Evolutionary conservation across 37 sponge, comb jelly and placozoan genomes (phyloP), one percentile per base, ranked within the genome.

Genomic region (Beroe ovata): DNA sequence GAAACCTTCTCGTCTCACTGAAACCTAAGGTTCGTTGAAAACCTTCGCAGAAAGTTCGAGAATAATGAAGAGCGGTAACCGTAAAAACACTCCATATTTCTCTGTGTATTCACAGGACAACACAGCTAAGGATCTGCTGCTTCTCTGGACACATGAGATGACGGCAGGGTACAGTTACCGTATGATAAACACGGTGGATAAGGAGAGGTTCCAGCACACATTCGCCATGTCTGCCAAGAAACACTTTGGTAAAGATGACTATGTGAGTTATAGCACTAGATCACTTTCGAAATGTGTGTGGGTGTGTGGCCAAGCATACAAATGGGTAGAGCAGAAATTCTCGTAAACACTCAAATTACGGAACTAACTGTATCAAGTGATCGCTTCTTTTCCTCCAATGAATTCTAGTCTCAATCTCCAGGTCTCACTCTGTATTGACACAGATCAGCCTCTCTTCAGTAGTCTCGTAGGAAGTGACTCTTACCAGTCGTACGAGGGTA

Each of bases 141-240:
- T 66, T 42, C 39, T 64, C 20, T 95, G 96, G 96, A 91, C 90
- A 28, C 88, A 92, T 1, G 92, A 92, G 92, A 91, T 64, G 60
- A 91, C 92, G 60, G 94, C 94, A 93, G 61, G 61, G 59, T 95
- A 94, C 47, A 90, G 91, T 33, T 92, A 72, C 37, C 59, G 34
- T 33, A 59, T 95, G 89, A 59, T 90, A 59, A 92, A 88, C 89
- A 62, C 90, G 33, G 93, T 92, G 29, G 96, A 95, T 63, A 90
- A 90, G 41, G 94, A 94, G 60, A 91, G 94, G 38, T 94, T 94
- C 93, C 90, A 69, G 89, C 94, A 95, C 59, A 59, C 64, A 20
- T 91, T 94, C 35, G 71, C 40, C 58, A 92, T 91, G 89, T 90
- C 93, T 0, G 64, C 93, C 34, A 93, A 89, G 88, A 95, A 95